Conservation (phyloP, 2,113 vertebrate species). For the Rissa tridactyla region DNA sequence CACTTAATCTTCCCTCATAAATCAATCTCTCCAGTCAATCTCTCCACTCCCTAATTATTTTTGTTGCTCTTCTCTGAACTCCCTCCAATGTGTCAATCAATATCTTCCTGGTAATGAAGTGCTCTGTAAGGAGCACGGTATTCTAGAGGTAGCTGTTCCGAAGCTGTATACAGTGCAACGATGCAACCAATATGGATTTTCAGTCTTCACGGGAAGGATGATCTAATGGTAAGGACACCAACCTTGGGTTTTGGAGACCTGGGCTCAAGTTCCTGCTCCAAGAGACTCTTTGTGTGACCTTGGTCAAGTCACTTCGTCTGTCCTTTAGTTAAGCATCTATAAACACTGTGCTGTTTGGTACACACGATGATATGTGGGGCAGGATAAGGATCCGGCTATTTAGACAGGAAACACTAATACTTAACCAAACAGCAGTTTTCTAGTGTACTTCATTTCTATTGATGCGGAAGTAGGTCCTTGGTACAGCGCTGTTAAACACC, state of each 20-base stretch:
- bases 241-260: background rate
- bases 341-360: background rate
- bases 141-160: constrained; percentile 33
- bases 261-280: background rate
- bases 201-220: constrained; percentile 24
- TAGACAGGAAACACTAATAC: background rate
- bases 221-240: background rate
- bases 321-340: background rate
- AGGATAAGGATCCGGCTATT: background rate
- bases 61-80: constrained; percentile 68
- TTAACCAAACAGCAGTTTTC: background rate
- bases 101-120: constrained; percentile 62
- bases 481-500: background rate
- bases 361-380: background rate
- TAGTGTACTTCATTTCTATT: background rate
- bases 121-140: constrained; percentile 1
- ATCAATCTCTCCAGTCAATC: constrained; percentile 68
- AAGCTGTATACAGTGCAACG: background rate
- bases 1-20: constrained; percentile 63
- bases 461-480: fast-evolving
- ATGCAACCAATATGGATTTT: constrained; percentile 40
- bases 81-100: constrained; percentile 65
- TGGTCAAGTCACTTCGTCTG: background rate
- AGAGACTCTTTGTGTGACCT: background rate
- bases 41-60: constrained; percentile 68